Percentiles rank a stretch among this genome's conserved stretches.
Evolutionary conservation across 1,140 invertebrate species (phyloP).

Genomic region (Hypsibius dujardini): DNA sequence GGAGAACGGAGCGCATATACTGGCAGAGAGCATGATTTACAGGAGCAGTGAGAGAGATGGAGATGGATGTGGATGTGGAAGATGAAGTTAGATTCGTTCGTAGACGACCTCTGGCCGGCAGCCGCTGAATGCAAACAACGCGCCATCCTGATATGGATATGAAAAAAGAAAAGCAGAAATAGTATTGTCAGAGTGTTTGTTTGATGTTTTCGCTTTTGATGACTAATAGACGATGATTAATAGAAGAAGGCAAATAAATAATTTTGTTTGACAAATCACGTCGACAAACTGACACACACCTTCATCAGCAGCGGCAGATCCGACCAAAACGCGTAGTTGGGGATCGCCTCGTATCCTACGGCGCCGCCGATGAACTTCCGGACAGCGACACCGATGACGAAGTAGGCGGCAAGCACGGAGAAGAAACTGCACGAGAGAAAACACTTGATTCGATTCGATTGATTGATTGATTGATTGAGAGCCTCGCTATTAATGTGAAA

Average conservation of each 20-base stretch:
- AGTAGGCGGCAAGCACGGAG: slow-evolving; percentile 22
- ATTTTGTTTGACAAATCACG: slow-evolving; percentile 8
- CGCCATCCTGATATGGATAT: slow-evolving; percentile 22
- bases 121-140: slow-evolving; percentile 23
- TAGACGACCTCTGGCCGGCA: slow-evolving; percentile 23
- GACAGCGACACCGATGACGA: slow-evolving; percentile 22
- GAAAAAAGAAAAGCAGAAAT: slow-evolving; percentile 16
- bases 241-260: slow-evolving; percentile 11
- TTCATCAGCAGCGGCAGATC: slow-evolving; percentile 24
- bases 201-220: not conserved
- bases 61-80: not conserved
- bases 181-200: slow-evolving; percentile 8
- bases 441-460: slow-evolving; percentile 9
- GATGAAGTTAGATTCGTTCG: slow-evolving; percentile 21
- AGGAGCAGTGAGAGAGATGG: not conserved
- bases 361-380: slow-evolving; percentile 23
- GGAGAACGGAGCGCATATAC: not conserved
- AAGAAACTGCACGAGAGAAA: slow-evolving; percentile 22
- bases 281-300: slow-evolving; percentile 20
- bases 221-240: not conserved
- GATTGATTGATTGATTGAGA: too few relatives aligned
- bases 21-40: not conserved
- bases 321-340: slow-evolving; percentile 25
- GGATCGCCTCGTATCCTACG: slow-evolving; percentile 23
- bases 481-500: not conserved